phyloP scores from a whole-genome alignment of 2,113 vertebrate genomes.

The Nothocercus julius region DNA sequence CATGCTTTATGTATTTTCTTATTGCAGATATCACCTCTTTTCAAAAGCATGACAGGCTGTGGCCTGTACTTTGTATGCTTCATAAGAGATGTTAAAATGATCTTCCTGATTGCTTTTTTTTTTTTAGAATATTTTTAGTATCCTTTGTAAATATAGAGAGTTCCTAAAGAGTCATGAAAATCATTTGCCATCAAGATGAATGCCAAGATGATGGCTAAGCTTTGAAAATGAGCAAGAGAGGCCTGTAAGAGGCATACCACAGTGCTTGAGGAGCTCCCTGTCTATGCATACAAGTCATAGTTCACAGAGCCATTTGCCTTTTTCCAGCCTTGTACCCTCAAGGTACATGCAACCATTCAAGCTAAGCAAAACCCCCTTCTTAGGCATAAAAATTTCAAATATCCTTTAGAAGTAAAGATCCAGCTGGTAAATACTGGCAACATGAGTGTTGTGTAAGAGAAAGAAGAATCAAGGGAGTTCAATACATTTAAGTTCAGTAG shows the following conservation, averaged over 20 bases:
- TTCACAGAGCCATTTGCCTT: neutral
- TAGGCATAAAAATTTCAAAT: neutral
- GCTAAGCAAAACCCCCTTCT: neutral
- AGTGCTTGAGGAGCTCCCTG: neutral
- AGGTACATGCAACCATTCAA: neutral
- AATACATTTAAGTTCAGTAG: neutral
- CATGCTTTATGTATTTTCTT: neutral
- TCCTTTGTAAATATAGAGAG: neutral
- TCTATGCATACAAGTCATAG: neutral
- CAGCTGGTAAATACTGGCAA: neutral
- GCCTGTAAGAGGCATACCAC: neutral
- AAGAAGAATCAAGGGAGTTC: neutral
- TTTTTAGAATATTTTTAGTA: neutral
- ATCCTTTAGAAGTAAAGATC: neutral
- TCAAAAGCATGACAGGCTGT: neutral
- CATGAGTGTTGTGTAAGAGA: neutral
- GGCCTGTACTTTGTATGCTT: neutral
- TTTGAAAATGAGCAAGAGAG: neutral
- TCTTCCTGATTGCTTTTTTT: neutral
- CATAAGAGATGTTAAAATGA: neutral
- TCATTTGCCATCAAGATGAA: neutral
- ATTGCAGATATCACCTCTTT: neutral
- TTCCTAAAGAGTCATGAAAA: neutral
- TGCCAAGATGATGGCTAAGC: neutral
- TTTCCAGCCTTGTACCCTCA: neutral